Evolutionary conservation across 1,140 invertebrate genomes (phyloP).

Genomic region (Macrostomum lignano): DNA sequence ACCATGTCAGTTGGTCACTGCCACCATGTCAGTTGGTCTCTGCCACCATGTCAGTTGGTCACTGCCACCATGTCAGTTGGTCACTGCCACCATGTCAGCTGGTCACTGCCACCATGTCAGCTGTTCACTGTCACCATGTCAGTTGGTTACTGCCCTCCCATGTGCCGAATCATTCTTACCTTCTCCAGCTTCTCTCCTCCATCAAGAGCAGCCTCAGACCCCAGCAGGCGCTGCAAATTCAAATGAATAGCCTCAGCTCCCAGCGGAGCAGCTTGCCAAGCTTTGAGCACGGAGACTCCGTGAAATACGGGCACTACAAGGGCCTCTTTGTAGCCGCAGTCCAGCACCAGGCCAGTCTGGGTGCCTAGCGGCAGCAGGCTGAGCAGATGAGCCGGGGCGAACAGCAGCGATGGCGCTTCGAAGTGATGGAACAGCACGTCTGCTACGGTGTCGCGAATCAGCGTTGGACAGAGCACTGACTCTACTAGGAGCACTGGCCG

Average conservation of each 20-base stretch:
- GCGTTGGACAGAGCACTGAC: conserved; percentile 48
- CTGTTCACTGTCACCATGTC: too few relatives aligned
- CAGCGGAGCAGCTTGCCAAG: conserved; percentile 45
- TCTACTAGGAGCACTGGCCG: conserved; percentile 60
- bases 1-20: too few relatives aligned
- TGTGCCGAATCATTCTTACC: too few relatives aligned
- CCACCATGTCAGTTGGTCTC: too few relatives aligned
- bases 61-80: too few relatives aligned
- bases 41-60: too few relatives aligned
- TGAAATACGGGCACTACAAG: conserved; percentile 45
- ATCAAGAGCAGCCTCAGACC: conserved; percentile 34
- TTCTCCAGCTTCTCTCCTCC: conserved; percentile 29
- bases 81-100: too few relatives aligned
- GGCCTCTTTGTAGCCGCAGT: conserved; percentile 55
- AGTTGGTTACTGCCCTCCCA: too few relatives aligned
- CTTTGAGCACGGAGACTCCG: conserved; percentile 48
- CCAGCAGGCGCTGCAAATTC: not conserved
- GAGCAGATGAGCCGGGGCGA: conserved; percentile 49
- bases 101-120: too few relatives aligned
- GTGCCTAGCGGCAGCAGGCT: conserved; percentile 43
- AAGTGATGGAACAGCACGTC: conserved; percentile 63
- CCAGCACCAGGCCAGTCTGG: conserved; percentile 47
- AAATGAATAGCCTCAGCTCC: conserved; percentile 28
- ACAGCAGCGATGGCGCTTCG: conserved; percentile 37
- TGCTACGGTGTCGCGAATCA: conserved; percentile 52